These are phyloP conservation scores for pig (Sus scrofa) DNA, from an alignment of 2,113 vertebrate genomes.

Conservation along the genomic window T2T-Sscrofa CM000814.6:104947501-104948000, in stretches of 20 bases:
- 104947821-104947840: neutral
- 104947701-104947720: constrained; percentile 67
- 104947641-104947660: constrained; percentile 59
- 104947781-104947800: constrained; percentile 5
- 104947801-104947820: neutral
- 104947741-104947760: constrained; percentile 35
- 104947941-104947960: neutral
- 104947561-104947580: constrained; percentile 61
- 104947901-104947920: neutral
- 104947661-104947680: constrained; percentile 65
- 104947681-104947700: constrained; percentile 63
- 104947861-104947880: neutral
- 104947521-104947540: constrained; percentile 66
- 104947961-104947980: neutral
- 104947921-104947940: neutral
- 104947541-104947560: constrained; percentile 59
- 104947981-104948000: neutral
- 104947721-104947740: constrained; percentile 16
- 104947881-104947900: neutral
- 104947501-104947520: neutral
- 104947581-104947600: constrained; percentile 66
- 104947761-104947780: constrained; percentile 20
- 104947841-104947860: neutral
- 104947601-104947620: constrained; percentile 68
- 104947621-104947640: constrained; percentile 44